These are phyloP conservation scores for Lingula anatina DNA, from an alignment of 2,888 invertebrate genomes.

Conservation along the genomic window DNA sequence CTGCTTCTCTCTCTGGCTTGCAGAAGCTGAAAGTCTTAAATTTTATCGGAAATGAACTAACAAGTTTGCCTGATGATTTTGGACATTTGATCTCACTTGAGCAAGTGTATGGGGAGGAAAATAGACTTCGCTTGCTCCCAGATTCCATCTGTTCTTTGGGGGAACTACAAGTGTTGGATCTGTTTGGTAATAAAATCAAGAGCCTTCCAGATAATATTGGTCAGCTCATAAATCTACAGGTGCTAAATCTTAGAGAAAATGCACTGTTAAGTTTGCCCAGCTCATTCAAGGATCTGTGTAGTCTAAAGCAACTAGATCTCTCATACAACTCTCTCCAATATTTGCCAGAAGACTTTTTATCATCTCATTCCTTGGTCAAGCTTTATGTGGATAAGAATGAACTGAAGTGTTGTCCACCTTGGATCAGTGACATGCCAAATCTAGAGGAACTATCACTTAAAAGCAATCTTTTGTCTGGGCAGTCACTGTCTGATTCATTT, in stretches of 20 bases:
- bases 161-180: slow-evolving; percentile 19
- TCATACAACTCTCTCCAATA: slow-evolving; percentile 24
- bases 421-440: slow-evolving; percentile 20
- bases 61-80: slow-evolving; percentile 26
- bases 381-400: slow-evolving; percentile 23
- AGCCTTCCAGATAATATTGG: slow-evolving; percentile 25
- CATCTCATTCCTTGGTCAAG: slow-evolving; percentile 19
- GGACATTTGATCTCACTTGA: slow-evolving; percentile 20
- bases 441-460: slow-evolving; percentile 22
- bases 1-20: slow-evolving; percentile 23
- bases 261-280: slow-evolving; percentile 21
- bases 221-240: slow-evolving; percentile 18
- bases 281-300: slow-evolving; percentile 20
- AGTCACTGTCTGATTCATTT: slow-evolving; percentile 19
- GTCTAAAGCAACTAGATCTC: slow-evolving; percentile 24
- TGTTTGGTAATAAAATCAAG: slow-evolving; percentile 18
- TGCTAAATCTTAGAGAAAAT: slow-evolving; percentile 26
- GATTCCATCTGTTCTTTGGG: slow-evolving; percentile 19
- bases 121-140: slow-evolving; percentile 20
- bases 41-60: slow-evolving; percentile 26
- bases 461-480: slow-evolving; percentile 24
- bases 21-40: slow-evolving; percentile 16
- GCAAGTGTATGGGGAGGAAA: slow-evolving; percentile 23
- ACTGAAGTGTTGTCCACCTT: slow-evolving; percentile 21
- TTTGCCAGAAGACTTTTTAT: slow-evolving; percentile 20